phyloP scores from a whole-genome alignment of 2,888 invertebrate species.

The Pocota personata region DNA sequence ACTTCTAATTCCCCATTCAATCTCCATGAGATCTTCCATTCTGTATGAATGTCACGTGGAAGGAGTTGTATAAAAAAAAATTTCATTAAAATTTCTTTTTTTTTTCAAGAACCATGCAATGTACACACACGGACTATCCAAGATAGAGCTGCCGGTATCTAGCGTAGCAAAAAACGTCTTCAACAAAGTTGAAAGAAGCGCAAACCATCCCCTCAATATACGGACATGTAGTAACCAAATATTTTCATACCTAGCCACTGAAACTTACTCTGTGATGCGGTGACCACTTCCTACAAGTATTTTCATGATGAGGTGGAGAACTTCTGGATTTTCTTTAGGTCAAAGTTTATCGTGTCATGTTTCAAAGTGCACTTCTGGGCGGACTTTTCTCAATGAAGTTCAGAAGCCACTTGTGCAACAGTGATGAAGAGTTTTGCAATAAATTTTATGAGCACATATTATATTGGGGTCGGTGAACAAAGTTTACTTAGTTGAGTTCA shows the following conservation, averaged over 20 bases:
- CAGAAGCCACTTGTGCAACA: background rate
- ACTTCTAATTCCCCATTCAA: background rate
- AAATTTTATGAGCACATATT: background rate
- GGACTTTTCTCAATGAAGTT: background rate
- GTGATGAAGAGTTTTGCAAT: constrained; percentile 1
- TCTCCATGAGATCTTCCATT: background rate
- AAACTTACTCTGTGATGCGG: background rate
- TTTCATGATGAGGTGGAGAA: background rate
- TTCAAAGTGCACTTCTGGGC: background rate
- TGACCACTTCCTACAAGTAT: background rate
- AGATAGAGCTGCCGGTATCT: too few species aligned
- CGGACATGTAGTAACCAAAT: too few species aligned
- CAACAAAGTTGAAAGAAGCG: too few species aligned
- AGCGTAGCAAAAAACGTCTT: too few species aligned
- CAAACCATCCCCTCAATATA: too few species aligned
- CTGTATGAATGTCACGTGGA: background rate
- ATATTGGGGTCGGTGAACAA: background rate
- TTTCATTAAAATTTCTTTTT: background rate
- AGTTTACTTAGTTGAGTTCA: background rate
- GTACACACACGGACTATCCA: background rate
- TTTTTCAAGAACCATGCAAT: background rate
- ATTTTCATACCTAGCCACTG: too few species aligned
- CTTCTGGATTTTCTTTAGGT: background rate
- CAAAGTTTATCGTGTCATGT: background rate
- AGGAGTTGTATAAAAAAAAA: background rate